Evolutionary conservation across 2,888 invertebrate species (phyloP), one percentile per base, ranked within the genome.

Genomic region (Caenorhabditis becei): DNA sequence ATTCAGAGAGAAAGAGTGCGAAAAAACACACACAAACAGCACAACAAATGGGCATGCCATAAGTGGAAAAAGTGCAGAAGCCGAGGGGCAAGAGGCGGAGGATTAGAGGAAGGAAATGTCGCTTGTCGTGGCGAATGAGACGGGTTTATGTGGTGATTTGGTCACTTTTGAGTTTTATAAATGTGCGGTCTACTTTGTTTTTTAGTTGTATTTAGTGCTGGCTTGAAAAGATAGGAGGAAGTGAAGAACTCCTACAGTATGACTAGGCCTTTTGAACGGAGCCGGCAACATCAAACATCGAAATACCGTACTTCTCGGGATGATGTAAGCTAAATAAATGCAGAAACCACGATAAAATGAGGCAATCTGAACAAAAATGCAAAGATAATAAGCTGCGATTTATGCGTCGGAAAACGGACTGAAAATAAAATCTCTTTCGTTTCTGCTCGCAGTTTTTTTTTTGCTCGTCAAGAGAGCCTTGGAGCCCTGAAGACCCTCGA

Each of bases 301-400:
- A 44, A 4, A 16, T 37, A 41, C 61, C 41, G 56, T 56, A 56
- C 18, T 54, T 28, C 35, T 26, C 28, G n/a, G n/a, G n/a, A n/a
- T n/a, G n/a, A n/a, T n/a, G n/a, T n/a, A n/a, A n/a, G n/a, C n/a
- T n/a, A n/a, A n/a, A n/a, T n/a, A n/a, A n/a, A n/a, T n/a, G n/a
- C n/a, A n/a, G 35, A 35, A 10, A 35, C 35, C 35, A n/a, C 18
- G 10, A 66, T 28, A 44, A 35, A 7, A 51, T 5, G 20, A 28
- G 54, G 16, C 54, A 54, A 54, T 54, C 28, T 28, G 26, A 28
- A 7, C 35, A 47, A 16, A 35, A 37, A 14, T 28, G 10, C 35
- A n/a, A 53, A 62, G 24, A 62, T 63, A 72, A 72, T 72, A 72
- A 63, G 72, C 72, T 26, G 72, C 72, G 63, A 63, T 72, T 72